Evolutionary conservation across 2,797 vertebrate genomes (phyloP).

Genomic region (Hafferia zeledoni): DNA sequence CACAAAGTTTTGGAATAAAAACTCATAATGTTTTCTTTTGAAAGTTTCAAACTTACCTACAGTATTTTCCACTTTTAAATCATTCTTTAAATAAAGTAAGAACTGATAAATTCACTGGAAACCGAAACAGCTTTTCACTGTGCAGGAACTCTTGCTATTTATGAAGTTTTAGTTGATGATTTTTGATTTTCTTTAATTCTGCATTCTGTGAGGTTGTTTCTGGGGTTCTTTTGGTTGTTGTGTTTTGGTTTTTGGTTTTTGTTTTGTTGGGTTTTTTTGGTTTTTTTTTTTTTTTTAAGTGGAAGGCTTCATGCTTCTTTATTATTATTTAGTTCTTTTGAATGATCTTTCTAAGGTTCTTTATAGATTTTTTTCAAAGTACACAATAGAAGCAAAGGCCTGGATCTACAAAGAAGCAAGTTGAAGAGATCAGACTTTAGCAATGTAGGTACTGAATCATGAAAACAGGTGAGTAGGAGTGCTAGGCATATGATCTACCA

Average conservation of each 20-base stretch:
- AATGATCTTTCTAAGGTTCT: not conserved
- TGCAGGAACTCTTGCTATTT: not conserved
- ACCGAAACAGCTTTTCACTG: not conserved
- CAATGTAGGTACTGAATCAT: not conserved
- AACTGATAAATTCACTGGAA: not conserved
- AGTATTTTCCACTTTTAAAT: not conserved
- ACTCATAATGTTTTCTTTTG: accelerated
- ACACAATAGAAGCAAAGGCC: not conserved
- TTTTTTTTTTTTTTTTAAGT: not conserved
- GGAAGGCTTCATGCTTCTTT: not conserved
- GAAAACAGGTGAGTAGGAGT: not conserved
- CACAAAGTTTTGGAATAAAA: not conserved
- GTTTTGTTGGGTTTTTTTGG: too few relatives aligned
- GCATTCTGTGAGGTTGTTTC: not conserved
- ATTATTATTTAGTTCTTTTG: not conserved
- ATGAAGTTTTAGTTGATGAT: not conserved
- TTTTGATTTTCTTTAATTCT: not conserved
- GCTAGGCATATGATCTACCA: not conserved
- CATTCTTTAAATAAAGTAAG: not conserved
- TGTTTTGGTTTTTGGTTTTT: too few relatives aligned
- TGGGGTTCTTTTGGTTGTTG: too few relatives aligned
- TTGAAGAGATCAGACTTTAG: not conserved
- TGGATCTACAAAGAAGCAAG: not conserved
- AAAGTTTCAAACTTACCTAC: not conserved
- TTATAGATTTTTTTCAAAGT: not conserved